Evolutionary conservation across 2,113 vertebrate genomes (phyloP).

Genomic region (Eolophus roseicapilla): DNA sequence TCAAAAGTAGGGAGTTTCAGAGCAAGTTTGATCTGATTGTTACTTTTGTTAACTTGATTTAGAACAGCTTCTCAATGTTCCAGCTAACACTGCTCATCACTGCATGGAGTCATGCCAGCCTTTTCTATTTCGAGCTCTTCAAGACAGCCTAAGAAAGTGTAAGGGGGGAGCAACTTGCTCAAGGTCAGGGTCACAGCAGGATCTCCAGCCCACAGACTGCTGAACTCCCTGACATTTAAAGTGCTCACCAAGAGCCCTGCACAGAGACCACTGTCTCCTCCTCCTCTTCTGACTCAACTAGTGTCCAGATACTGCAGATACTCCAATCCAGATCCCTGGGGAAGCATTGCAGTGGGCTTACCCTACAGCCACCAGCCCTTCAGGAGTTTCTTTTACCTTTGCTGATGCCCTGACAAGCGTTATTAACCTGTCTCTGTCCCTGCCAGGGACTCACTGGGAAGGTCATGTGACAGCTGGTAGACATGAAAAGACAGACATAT

Average conservation of each 20-base stretch:
- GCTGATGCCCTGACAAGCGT: background rate
- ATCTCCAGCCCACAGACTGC: background rate
- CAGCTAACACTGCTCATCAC: background rate
- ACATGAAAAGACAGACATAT: background rate
- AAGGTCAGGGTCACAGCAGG: background rate
- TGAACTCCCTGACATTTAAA: background rate
- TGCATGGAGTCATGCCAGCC: background rate
- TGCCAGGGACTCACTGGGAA: background rate
- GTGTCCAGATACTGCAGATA: background rate
- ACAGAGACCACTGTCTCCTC: background rate
- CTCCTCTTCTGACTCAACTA: background rate
- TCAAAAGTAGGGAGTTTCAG: background rate
- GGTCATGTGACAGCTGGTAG: background rate
- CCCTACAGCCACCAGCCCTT: background rate
- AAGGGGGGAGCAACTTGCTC: rapidly evolving
- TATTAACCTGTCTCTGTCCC: background rate
- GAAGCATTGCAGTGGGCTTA: background rate
- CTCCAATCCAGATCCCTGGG: background rate
- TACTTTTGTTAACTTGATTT: background rate
- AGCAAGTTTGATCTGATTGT: background rate
- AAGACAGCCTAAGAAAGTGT: background rate
- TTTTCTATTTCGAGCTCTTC: slow-evolving; percentile 1
- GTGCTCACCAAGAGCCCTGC: rapidly evolving
- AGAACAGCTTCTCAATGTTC: background rate
- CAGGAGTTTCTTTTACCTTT: background rate